A percentile compares a stretch with the other conserved stretches of the same genome.
Conservation (phyloP, 2,888 invertebrate species). For the Galerucella calmariensis region DNA sequence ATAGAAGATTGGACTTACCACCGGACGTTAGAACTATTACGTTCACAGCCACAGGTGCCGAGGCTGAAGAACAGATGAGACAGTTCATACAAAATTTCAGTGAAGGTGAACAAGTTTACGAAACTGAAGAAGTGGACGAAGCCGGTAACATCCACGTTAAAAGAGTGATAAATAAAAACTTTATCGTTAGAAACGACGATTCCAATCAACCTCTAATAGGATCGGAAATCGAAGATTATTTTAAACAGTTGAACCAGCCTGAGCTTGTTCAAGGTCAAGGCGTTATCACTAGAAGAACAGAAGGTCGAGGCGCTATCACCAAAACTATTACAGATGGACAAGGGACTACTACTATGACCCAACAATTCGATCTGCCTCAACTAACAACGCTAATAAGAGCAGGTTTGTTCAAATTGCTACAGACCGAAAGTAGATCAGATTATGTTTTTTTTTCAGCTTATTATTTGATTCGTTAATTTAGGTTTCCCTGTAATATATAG, state of each 20-base stretch:
- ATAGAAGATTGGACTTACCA: constrained; percentile 66
- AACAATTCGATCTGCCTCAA: constrained; percentile 56
- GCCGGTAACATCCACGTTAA: constrained; percentile 69
- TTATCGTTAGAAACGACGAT: constrained; percentile 61
- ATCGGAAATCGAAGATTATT: constrained; percentile 57
- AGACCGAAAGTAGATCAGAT: constrained; percentile 25
- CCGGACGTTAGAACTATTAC: constrained; percentile 68
- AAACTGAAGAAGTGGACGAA: constrained; percentile 67
- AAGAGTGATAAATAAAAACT: constrained; percentile 65
- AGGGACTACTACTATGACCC: constrained; percentile 58
- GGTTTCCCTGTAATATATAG: constrained; percentile 28
- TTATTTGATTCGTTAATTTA: constrained; percentile 35
- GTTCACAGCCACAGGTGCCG: constrained; percentile 64
- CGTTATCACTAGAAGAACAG: constrained; percentile 53
- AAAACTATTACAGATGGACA: constrained; percentile 54
- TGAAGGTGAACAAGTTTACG: constrained; percentile 67
- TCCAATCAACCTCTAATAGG: constrained; percentile 47
- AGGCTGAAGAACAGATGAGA: constrained; percentile 66
- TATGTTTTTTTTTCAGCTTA: constrained; percentile 25
- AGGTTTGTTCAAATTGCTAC: constrained; percentile 54
- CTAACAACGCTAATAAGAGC: constrained; percentile 53
- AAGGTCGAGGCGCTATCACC: constrained; percentile 49
- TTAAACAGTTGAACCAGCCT: constrained; percentile 51
- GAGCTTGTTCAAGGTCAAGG: constrained; percentile 48
- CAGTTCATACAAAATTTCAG: constrained; percentile 67